A percentile compares a stretch with the other conserved stretches of the same genome.
Evolutionary conservation across 2,113 vertebrate genomes (phyloP).

Genomic region (Piaya cayana): DNA sequence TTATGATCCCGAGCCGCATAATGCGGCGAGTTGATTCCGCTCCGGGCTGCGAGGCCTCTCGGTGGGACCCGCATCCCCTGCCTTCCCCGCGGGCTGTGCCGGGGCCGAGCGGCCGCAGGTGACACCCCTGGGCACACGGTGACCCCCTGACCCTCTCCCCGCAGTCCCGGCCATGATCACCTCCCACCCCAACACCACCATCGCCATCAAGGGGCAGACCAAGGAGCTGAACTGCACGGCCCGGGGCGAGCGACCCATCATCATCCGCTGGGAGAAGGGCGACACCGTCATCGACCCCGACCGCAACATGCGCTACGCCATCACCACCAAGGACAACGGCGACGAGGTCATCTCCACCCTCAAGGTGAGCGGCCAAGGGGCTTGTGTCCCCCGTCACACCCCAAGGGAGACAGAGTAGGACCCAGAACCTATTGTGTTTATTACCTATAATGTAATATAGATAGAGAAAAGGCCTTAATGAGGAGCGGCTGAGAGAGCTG

Average conservation of each 20-base stretch:
- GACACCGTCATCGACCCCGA: constrained; percentile 97
- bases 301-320: constrained; percentile 91
- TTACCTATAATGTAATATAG: no score
- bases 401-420: no score
- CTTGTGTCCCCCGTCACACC: accelerated
- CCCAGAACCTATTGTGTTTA: no score
- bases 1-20: constrained; percentile 65
- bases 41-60: neutral
- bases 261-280: constrained; percentile 98
- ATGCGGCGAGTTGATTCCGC: constrained; percentile 6
- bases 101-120: neutral
- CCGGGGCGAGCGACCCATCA: constrained; percentile 94
- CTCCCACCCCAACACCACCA: constrained; percentile 97
- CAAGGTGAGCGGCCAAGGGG: constrained; percentile 77
- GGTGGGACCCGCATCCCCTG: neutral
- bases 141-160: neutral
- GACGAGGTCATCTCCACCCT: constrained; percentile 96
- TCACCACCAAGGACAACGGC: constrained; percentile 92
- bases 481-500: no score
- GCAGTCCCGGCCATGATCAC: constrained; percentile 98
- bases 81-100: neutral
- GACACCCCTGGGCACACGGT: accelerated
- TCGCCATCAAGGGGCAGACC: constrained; percentile 94
- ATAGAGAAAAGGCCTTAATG: no score
- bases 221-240: constrained; percentile 98